phyloP scores from a whole-genome alignment of 2,888 invertebrate genomes.

The Andrena hattorfiana region DNA sequence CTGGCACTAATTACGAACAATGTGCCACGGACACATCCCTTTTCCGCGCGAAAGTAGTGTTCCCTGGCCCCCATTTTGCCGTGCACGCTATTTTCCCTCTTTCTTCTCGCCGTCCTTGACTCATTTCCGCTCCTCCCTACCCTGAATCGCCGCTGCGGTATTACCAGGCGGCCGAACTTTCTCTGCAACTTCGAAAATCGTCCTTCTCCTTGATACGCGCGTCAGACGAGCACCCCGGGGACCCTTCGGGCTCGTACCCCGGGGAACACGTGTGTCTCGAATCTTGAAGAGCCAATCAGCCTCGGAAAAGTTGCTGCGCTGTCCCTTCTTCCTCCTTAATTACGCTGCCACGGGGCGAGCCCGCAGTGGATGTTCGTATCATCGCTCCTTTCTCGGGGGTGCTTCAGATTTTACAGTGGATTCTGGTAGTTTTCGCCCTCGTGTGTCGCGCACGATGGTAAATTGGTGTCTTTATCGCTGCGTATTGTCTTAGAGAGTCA shows the following conservation, averaged over 20 bases:
- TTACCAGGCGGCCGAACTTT: slow-evolving; percentile 56
- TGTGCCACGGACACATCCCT: slow-evolving; percentile 41
- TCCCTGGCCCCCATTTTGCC: background rate
- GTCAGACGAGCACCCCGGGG: slow-evolving; percentile 43
- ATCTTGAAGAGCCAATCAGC: slow-evolving; percentile 67
- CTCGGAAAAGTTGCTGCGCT: slow-evolving; percentile 49
- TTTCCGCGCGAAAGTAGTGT: slow-evolving; percentile 6
- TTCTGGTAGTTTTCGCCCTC: no score
- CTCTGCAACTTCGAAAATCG: slow-evolving; percentile 51
- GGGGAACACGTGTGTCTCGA: slow-evolving; percentile 58
- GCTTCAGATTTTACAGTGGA: background rate
- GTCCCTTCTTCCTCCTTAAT: slow-evolving; percentile 60
- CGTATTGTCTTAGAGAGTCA: no score
- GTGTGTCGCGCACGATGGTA: no score
- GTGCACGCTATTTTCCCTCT: background rate
- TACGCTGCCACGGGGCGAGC: slow-evolving; percentile 29
- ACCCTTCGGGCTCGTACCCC: slow-evolving; percentile 54
- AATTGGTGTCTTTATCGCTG: no score
- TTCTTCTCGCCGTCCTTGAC: background rate
- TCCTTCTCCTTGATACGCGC: slow-evolving; percentile 41
- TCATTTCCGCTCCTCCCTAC: background rate
- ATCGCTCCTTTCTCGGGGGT: background rate
- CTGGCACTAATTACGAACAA: slow-evolving; percentile 61
- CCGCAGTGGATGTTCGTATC: slow-evolving; percentile 6
- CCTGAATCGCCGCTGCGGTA: slow-evolving; percentile 7